Evolutionary conservation across 2,888 invertebrate genomes (phyloP), one percentile per base, ranked within the genome.

Genomic region (Plemyria rubiginata): DNA sequence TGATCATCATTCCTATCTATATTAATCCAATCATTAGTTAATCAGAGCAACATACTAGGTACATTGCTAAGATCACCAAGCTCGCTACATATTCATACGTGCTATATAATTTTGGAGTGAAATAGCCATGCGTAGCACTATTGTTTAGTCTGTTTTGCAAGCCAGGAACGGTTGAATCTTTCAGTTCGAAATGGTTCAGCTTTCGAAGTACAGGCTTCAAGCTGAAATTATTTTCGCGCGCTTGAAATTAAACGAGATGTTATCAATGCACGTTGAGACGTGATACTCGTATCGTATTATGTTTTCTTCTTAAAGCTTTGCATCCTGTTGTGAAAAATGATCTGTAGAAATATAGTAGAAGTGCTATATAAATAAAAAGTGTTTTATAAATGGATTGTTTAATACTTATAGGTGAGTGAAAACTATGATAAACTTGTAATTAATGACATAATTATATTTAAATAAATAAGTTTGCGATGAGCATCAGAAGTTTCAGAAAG

Each of bases 121-220:
- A 5, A 16, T 12, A 43, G 8, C 8, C 0, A 8, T 13, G 9
- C 16, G 22, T 22, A n/a, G 22, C 16, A 38, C 46, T 48, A 46
- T 36, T 38, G 1, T 38, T 48, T 38, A 15, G n/a, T 38, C 46
- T 46, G 46, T 55, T 4, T 5, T 11, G 9, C 52, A 22, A 59
- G 52, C 51, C 38, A 52, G 57, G 15, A 58, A 46, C 38, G n/a
- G 58, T 52, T 52, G 58, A 45, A 13, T 53, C 54, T 54, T 60
- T 60, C 54, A 60, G 60, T 60, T 49, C n/a, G 48, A 49, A 54
- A 43, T 49, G 53, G 54, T 49, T 41, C 60, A 54, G 53, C 60
- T 54, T 54, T 40, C 49, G 48, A 54, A 41, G 53, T 49, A 60
- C 59, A 40, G 43, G 48, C 40, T 46, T 52, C 46, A 13, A 38